Base-by-base conservation (phyloP, 2,888 invertebrate species). In the Parthenolecanium corni region DNA sequence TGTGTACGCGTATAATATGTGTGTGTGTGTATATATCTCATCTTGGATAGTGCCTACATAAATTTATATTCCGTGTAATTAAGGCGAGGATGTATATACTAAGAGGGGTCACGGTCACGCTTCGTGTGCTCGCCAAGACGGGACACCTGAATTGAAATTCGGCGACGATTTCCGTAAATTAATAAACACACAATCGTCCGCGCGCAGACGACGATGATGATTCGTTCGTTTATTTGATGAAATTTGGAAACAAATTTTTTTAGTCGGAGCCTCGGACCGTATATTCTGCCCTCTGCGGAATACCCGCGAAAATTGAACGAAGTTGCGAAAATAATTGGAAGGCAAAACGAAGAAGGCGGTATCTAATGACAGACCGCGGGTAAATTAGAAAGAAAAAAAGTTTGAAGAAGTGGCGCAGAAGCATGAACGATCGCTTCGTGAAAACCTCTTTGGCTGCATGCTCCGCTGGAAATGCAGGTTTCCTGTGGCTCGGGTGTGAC, bases 161-260 rank as follows among this genome's bases (percentile, higher is more conserved):
- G 42, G 57, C 31, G 46, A 57, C 46, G 46, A 57, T 57, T 57
- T 57, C 57, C 57, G 57, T 46, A 46, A n/a, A 44, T 44, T 24
- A 44, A 24, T 57, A 21, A n/a, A 16, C 44, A 42, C 14, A 18
- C 44, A 42, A 44, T 57, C 24, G 31, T n/a, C n/a, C n/a, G n/a
- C 25, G 16, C 52, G 12, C 21, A 21, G 21, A 38, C 44, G 44
- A 38, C 9, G 9, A 31, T 31, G 31, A 31, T 31, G 31, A 31
- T 31, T 31, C 31, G 31, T 31, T 31, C 31, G 31, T 31, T 31
- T 9, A 31, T 31, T 31, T 9, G 31, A 31, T 31, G 9, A 6
- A 31, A 24, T 24, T 52, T 47, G 12, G 6, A 18, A 47, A 47
- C 47, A 18, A 12, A 47, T 18, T 18, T n/a, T 20, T 47, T 20